These are phyloP conservation scores for Eulemur macaco DNA, from an alignment of 2,113 vertebrate genomes.

Conservation along the genomic window DNA sequence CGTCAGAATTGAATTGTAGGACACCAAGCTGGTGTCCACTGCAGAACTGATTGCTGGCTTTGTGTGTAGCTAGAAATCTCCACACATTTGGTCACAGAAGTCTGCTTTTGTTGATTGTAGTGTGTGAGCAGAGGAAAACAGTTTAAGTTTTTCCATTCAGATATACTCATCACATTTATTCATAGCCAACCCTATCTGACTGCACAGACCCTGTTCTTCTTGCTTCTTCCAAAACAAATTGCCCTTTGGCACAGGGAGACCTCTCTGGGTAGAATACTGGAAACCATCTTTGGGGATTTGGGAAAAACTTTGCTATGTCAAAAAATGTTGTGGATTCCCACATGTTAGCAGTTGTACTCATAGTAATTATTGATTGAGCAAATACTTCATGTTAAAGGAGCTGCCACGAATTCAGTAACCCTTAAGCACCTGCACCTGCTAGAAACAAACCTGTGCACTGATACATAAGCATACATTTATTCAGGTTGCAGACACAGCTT, in stretches of 20 bases:
- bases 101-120: not conserved
- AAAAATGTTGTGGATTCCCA: not conserved
- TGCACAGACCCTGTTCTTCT: not conserved
- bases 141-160: not conserved
- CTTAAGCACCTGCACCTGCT: not conserved
- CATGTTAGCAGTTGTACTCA: not conserved
- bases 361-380: not conserved
- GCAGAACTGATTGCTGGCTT: not conserved
- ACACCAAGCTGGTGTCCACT: not conserved
- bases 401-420: not conserved
- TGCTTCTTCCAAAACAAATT: not conserved
- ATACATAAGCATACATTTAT: not conserved
- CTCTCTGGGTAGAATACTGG: not conserved
- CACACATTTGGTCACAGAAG: not conserved
- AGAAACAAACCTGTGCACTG: not conserved
- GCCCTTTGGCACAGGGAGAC: not conserved
- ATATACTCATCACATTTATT: not conserved
- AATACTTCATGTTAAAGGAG: not conserved
- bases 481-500: not conserved
- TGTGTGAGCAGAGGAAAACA: not conserved
- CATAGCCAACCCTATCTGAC: not conserved
- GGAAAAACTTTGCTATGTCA: not conserved
- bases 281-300: not conserved
- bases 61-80: not conserved
- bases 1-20: not conserved